Evolutionary conservation across 1,140 invertebrate species (phyloP), one percentile per base, ranked within the genome.

Genomic region (Zaprionus camerounensis): DNA sequence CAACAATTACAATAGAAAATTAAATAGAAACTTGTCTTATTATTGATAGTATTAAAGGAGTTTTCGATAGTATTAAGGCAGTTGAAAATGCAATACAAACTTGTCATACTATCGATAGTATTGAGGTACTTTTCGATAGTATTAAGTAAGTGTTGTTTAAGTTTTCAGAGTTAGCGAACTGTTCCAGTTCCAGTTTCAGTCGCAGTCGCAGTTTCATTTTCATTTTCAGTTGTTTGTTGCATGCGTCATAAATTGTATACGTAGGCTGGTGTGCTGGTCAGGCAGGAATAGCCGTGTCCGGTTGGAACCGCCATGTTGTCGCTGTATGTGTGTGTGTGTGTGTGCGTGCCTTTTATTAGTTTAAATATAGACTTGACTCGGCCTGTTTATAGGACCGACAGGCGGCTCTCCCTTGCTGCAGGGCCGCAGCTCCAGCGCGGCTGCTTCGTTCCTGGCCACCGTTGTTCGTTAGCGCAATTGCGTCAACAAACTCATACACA

Each of bases 321-420:
- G 49, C 36, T 58, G 15, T 57, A 63, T 59, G 68, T 67, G 66
- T 58, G 20, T 63, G 44, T 59, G 58, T 61, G 44, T 59, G 36
- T 53, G 61, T 28, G 38, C 24, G 58, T 64, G 77, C 85, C 81
- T 84, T 88, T 84, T 81, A 87, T 87, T 90, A 87, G 85, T 90
- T 84, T 87, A 87, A 87, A 87, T 87, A 87, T 88, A 87, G 84
- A 87, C 84, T 76, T 72, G 69, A 80, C 76, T 86, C 75, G 81
- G 73, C 57, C 49, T 79, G 75, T 69, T 85, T 85, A 67, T 75
- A 81, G 69, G 69, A 49, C 57, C 71, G 17, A 46, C 57, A 38
- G n/a, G 36, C 36, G 34, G 15, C 2, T 53, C 26, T 24, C 61
- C 53, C 38, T 28, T n/a, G 22, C 51, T 20, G 36, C 49, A 46